Evolutionary conservation across 2,113 vertebrate genomes (phyloP), one percentile per base, ranked within the genome.

Genomic region (Rana temporaria): DNA sequence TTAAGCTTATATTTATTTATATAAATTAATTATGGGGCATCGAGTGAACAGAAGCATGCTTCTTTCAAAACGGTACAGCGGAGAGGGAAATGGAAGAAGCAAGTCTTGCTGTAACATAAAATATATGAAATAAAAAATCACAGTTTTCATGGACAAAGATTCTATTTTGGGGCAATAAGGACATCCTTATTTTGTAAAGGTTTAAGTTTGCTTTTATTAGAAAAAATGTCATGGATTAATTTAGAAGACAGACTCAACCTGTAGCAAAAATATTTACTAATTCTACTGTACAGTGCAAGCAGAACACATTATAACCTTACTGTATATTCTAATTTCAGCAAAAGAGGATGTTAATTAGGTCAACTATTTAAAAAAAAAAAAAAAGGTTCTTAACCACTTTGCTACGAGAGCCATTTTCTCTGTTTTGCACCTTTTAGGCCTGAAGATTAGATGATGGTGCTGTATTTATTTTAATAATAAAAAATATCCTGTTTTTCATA

Each of bases 1-100:
- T 71, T 80, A 80, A 56, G 78, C 55, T 22, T 71, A 71, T 59
- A 71, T 80, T 80, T 78, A 78, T 78, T 55, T 80, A 80, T 80
- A 80, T 80, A 80, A 62, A 62, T 71, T 62, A 71, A 80, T 80
- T 80, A 32, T 60, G 67, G 34, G 66, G 55, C 16, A 80, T 57
- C 52, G 78, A 56, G 52, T 63, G 78, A 71, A 80, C 67, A 60
- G 55, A 71, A 62, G 38, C 67, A 19, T 30, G 38, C n/a, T 32
- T 69, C 56, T 56, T 66, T 59, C 5, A 22, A 32, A 65, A 32
- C 18, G 42, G 19, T 22, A 55, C 42, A 4, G 65, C 48, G 30
- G 75, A n/a, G 34, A 66, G 19, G 32, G 48, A 78, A 19, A 52
- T 16, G 17, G 62, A 30, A 64, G 74, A 77, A 24, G 38, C 20